These are phyloP conservation scores for Drosophila greeni DNA, from an alignment of 2,888 invertebrate species.

Conservation along the genomic window DNA sequence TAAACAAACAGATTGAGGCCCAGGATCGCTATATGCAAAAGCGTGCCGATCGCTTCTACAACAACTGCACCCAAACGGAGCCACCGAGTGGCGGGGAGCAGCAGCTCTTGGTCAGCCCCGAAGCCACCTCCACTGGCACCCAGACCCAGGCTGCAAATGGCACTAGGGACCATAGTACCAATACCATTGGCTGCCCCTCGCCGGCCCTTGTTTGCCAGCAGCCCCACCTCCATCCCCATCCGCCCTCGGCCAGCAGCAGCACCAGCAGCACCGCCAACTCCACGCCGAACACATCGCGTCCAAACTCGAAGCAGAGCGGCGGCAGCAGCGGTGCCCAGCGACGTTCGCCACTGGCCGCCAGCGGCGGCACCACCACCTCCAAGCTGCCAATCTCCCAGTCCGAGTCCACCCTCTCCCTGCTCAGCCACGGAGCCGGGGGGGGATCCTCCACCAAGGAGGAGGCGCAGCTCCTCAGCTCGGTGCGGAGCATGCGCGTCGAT, in stretches of 20 bases:
- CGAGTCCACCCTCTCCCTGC: constrained; percentile 78
- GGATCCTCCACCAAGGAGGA: constrained; percentile 83
- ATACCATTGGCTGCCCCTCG: constrained; percentile 74
- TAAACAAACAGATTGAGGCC: constrained; percentile 81
- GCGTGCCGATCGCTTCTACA: constrained; percentile 73
- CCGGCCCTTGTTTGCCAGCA: constrained; percentile 58
- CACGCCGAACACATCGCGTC: constrained; percentile 77
- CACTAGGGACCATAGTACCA: constrained; percentile 72
- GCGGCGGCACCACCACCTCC: constrained; percentile 28
- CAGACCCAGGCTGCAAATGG: constrained; percentile 44
- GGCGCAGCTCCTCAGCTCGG: constrained; percentile 88
- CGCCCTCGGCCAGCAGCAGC: constrained; percentile 76
- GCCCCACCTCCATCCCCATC: constrained; percentile 51
- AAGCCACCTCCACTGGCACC: constrained; percentile 45
- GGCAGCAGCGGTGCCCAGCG: constrained; percentile 80
- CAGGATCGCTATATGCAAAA: constrained; percentile 77
- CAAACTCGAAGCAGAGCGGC: constrained; percentile 80
- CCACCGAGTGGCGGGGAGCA: constrained; percentile 56
- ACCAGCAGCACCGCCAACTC: constrained; percentile 78
- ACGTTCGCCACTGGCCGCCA: constrained; percentile 57
- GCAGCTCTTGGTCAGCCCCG: too few relatives aligned
- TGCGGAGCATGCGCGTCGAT: constrained; percentile 88
- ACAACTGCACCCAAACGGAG: constrained; percentile 78
- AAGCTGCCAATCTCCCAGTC: constrained; percentile 81
- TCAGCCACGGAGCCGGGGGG: constrained; percentile 73